phyloP scores from a whole-genome alignment of 1,140 invertebrate species.

The Macrostomum lignano region DNA sequence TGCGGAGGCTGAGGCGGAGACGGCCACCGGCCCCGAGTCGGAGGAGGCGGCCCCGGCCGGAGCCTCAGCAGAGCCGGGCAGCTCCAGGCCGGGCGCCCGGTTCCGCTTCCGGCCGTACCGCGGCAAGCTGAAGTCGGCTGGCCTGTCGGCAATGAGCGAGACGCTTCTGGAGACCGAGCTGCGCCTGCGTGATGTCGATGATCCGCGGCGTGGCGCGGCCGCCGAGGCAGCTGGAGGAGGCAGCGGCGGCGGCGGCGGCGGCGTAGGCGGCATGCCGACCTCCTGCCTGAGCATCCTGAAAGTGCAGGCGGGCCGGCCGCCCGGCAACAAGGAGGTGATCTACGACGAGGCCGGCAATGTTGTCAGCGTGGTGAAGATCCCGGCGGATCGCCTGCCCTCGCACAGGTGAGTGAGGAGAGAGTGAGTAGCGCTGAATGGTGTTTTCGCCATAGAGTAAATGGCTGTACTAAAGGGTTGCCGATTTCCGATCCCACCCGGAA shows the following conservation, averaged over 20 bases:
- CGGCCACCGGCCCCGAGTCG: too few relatives aligned
- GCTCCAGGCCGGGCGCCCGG: too few relatives aligned
- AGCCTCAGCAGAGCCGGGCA: too few relatives aligned
- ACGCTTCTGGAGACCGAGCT: constrained; percentile 19
- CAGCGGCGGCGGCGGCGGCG: too few relatives aligned
- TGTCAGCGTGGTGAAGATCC: constrained; percentile 14
- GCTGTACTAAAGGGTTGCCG: too few relatives aligned
- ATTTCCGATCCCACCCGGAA: too few relatives aligned
- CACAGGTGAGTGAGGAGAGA: constrained; percentile 16
- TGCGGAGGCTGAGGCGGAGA: too few relatives aligned
- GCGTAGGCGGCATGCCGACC: constrained; percentile 7
- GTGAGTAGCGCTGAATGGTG: too few relatives aligned
- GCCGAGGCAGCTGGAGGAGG: constrained; percentile 8
- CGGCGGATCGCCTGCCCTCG: constrained; percentile 17
- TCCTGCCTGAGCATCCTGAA: constrained; percentile 13
- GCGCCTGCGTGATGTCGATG: constrained; percentile 10
- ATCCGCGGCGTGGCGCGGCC: constrained; percentile 7
- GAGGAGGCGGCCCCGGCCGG: too few relatives aligned
- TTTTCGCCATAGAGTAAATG: too few relatives aligned
- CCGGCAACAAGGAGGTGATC: constrained; percentile 20
- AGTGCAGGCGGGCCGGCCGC: constrained; percentile 18
- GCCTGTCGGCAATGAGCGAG: constrained; percentile 13
- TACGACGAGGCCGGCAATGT: constrained; percentile 24
- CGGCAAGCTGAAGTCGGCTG: constrained; percentile 13
- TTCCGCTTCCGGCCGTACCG: constrained; percentile 17